Conservation (phyloP, 2,888 invertebrate species). For the Mesoligia furuncula region DNA sequence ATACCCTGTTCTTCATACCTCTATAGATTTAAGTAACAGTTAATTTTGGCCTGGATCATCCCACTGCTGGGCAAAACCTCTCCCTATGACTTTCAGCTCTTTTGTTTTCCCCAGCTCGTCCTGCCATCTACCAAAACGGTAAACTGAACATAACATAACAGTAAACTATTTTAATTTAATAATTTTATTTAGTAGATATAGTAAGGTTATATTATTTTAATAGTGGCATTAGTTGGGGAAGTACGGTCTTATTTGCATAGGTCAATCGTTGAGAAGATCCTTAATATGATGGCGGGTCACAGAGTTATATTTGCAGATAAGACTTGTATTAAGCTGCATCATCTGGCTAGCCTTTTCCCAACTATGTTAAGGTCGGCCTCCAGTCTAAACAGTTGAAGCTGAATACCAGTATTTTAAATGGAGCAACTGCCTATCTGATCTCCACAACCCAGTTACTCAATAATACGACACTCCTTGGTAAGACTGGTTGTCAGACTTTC, state of each 20-base stretch:
- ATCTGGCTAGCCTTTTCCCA: background rate
- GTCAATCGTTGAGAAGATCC: slow-evolving; percentile 60
- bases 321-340: slow-evolving; percentile 7
- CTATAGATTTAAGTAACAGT: too few relatives aligned
- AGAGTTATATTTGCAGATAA: slow-evolving; percentile 35
- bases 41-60: background rate
- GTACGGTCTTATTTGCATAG: slow-evolving; percentile 70
- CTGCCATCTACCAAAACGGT: too few relatives aligned
- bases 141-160: background rate
- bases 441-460: too few relatives aligned
- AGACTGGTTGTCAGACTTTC: too few relatives aligned
- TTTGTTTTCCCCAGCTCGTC: background rate
- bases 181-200: slow-evolving; percentile 31
- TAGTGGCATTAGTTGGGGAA: slow-evolving; percentile 42
- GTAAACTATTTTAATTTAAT: background rate
- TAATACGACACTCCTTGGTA: too few relatives aligned
- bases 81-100: background rate
- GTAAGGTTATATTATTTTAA: slow-evolving; percentile 53
- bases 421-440: too few relatives aligned
- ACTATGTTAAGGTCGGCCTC: too few relatives aligned
- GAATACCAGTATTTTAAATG: too few relatives aligned
- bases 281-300: slow-evolving; percentile 32
- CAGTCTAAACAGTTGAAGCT: background rate
- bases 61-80: background rate
- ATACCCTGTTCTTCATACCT: too few relatives aligned